Base-by-base conservation (phyloP, 2,113 vertebrate genomes). In the Lota lota region DNA sequence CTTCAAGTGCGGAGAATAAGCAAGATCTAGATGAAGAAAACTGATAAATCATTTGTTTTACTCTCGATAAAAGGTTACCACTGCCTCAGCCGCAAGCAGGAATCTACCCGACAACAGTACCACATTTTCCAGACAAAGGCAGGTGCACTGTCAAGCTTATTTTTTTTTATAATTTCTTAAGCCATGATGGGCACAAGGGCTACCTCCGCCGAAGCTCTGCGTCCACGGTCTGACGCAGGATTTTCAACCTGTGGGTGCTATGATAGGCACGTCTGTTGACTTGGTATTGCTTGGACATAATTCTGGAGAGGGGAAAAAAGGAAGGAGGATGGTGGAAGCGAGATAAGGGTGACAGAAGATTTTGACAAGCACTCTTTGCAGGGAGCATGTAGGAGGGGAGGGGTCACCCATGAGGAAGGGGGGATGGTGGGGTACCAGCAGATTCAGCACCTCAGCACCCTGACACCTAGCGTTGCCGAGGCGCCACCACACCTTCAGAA, bases 261-360 rank as follows among this genome's bases (percentile, higher is more conserved):
- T 79, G 78, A 88, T 84, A 90, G 90, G 88, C 86, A 84, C 83
- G 82, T 85, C 83, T 83, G 82, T 84, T 86, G 89, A 90, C 85
- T 91, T 84, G 74, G 88, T 90, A 90, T 90, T 91, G 88, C 88
- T 88, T 81, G 85, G 85, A 86, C 83, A 86, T 79, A 87, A 47
- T 47, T 47, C 10, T 47, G 40, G 40, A 47, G 40, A 47, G 10
- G 12, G 18, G 18, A 56, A n/a, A 56, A 56, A 56, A 17, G 6
- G 18, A 18, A 17, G 5, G n/a, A 17, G n/a, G n/a, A 56, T 56
- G 83, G 83, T 79, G 68, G 77, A 78, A 67, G 8, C 64, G 11
- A 12, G 50, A 64, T 63, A 5, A 64, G 70, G 65, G 68, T 66
- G 81, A 85, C 73, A 60, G 71, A 56, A 18, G 53, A 69, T 80